Conservation (phyloP, 2,797 vertebrate genomes). For the Trichosurus vulpecula region DNA sequence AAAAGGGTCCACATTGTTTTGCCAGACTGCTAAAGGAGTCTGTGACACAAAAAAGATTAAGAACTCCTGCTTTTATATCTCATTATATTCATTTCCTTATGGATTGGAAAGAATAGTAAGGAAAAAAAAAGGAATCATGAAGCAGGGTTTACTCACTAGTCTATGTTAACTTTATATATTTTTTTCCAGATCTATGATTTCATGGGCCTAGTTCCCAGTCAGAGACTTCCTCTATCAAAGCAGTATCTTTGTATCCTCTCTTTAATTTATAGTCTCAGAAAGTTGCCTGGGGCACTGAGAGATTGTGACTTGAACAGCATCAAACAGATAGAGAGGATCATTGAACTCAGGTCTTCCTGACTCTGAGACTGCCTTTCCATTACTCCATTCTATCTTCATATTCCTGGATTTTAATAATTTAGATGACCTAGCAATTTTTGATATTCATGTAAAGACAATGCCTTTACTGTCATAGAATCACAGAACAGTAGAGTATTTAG, state of each 20-base stretch:
- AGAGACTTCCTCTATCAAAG: not conserved
- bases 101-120: conserved; percentile 43
- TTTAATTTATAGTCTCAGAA: not conserved
- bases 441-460: not conserved
- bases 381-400: not conserved
- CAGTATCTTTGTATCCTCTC: not conserved
- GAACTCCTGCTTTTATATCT: conserved; percentile 24
- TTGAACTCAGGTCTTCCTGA: not conserved
- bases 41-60: not conserved
- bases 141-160: conserved; percentile 1
- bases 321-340: not conserved
- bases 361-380: not conserved
- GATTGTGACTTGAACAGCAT: not conserved
- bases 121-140: not conserved
- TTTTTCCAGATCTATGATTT: not conserved
- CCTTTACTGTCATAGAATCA: not conserved
- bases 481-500: not conserved
- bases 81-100: conserved; percentile 10
- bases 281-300: not conserved
- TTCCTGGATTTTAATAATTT: not conserved
- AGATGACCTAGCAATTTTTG: not conserved
- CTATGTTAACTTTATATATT: conserved; percentile 40
- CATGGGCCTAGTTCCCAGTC: not conserved
- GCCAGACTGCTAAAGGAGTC: not conserved
- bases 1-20: not conserved